Percentiles rank a stretch among this genome's conserved stretches.
Conservation (phyloP, 2,797 vertebrate species). For the Sebastes iracundus region DNA sequence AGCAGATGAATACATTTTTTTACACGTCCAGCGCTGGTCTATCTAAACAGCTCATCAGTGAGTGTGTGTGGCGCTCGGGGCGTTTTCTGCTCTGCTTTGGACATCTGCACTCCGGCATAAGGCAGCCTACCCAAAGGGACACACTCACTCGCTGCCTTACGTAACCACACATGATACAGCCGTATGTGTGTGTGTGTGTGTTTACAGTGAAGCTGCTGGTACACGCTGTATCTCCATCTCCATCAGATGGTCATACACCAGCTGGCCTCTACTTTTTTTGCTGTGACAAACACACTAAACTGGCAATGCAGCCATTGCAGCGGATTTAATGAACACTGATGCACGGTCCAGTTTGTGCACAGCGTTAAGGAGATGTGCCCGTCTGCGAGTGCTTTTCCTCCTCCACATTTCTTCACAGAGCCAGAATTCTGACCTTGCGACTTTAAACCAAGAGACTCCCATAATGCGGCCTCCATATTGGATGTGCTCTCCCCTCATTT, state of each 20-base stretch:
- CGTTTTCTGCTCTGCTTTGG: constrained; percentile 69
- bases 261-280: constrained; percentile 48
- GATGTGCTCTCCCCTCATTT: neutral
- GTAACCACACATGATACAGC: constrained; percentile 58
- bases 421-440: neutral
- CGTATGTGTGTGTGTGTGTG: constrained; percentile 36
- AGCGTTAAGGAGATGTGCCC: neutral
- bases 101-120: constrained; percentile 77
- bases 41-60: constrained; percentile 63
- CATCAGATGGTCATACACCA: constrained; percentile 65
- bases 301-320: constrained; percentile 28
- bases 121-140: constrained; percentile 58
- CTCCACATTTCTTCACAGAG: neutral
- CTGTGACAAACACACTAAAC: constrained; percentile 56
- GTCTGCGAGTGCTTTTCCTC: neutral
- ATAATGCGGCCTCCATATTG: neutral
- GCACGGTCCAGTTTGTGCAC: neutral
- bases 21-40: constrained; percentile 49
- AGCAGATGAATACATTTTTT: constrained; percentile 34
- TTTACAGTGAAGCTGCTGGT: constrained; percentile 62
- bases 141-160: constrained; percentile 62
- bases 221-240: constrained; percentile 36
- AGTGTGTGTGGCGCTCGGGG: constrained; percentile 45
- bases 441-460: neutral
- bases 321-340: constrained; percentile 41